These are phyloP conservation scores for Scytalopus superciliaris DNA, from an alignment of 2,113 vertebrate genomes.

Conservation along the genomic window DNA sequence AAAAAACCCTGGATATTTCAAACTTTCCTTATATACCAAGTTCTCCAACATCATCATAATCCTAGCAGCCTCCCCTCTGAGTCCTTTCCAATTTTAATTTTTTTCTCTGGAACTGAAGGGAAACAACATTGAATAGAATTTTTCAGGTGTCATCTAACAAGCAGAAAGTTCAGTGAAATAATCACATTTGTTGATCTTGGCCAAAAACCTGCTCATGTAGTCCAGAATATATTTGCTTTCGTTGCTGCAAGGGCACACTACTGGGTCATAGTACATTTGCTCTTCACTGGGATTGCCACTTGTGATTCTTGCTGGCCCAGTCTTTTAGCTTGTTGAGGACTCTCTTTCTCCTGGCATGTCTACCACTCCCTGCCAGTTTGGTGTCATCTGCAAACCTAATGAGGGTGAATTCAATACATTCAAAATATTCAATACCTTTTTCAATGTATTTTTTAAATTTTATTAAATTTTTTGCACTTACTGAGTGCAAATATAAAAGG, in stretches of 20 bases:
- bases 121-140: neutral
- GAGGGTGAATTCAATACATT: neutral
- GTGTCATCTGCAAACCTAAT: neutral
- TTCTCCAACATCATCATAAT: neutral
- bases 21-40: neutral
- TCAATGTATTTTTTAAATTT: neutral
- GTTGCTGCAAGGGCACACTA: neutral
- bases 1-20: neutral
- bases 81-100: neutral
- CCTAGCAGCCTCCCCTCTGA: neutral
- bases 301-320: neutral
- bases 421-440: neutral
- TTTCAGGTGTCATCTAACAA: neutral
- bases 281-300: neutral
- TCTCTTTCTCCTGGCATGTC: neutral
- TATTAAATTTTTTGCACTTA: neutral
- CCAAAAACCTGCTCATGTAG: neutral
- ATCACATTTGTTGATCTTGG: neutral
- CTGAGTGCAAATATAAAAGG: neutral
- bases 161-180: neutral
- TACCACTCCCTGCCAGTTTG: neutral
- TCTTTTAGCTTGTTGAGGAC: neutral
- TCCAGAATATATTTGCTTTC: neutral
- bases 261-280: neutral
- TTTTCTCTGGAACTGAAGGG: neutral